phyloP scores from a whole-genome alignment of 2,888 invertebrate genomes.

The Melanchra persicariae region DNA sequence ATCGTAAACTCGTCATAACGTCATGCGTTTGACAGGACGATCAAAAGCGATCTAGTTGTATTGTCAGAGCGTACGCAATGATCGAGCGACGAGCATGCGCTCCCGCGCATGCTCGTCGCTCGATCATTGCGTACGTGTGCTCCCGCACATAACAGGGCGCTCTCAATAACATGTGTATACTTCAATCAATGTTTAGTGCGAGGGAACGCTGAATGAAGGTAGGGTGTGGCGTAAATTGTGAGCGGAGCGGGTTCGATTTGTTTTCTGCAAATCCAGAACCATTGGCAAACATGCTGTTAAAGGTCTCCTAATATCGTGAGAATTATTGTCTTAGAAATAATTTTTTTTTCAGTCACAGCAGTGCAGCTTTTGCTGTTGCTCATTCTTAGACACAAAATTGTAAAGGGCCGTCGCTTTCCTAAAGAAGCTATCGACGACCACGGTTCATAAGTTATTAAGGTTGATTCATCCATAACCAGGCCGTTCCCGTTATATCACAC shows the following conservation, averaged over 20 bases:
- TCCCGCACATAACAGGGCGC: constrained; percentile 49
- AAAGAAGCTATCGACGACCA: no score
- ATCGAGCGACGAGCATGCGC: constrained; percentile 45
- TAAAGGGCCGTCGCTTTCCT: no score
- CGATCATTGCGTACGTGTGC: no score
- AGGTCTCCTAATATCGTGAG: not conserved
- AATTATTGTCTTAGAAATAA: not conserved
- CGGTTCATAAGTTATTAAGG: no score
- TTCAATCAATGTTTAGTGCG: constrained; percentile 50
- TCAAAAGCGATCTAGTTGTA: constrained; percentile 44
- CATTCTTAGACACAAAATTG: no score
- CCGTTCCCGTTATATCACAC: no score
- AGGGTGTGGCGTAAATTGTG: constrained; percentile 29
- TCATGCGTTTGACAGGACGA: constrained; percentile 40
- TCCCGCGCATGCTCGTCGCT: no score
- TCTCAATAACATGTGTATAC: constrained; percentile 59
- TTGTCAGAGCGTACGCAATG: constrained; percentile 43
- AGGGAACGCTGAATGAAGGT: constrained; percentile 33
- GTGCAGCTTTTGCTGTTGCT: no score
- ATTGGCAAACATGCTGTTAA: not conserved
- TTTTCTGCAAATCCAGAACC: not conserved
- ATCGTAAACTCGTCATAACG: constrained; percentile 54
- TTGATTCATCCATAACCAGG: no score
- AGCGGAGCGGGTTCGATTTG: not conserved
- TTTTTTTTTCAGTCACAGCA: no score